Percentiles rank a stretch among this genome's conserved stretches.
These are phyloP conservation scores for Hyalella azteca DNA, from an alignment of 2,888 invertebrate genomes.

Conservation along the genomic window DNA sequence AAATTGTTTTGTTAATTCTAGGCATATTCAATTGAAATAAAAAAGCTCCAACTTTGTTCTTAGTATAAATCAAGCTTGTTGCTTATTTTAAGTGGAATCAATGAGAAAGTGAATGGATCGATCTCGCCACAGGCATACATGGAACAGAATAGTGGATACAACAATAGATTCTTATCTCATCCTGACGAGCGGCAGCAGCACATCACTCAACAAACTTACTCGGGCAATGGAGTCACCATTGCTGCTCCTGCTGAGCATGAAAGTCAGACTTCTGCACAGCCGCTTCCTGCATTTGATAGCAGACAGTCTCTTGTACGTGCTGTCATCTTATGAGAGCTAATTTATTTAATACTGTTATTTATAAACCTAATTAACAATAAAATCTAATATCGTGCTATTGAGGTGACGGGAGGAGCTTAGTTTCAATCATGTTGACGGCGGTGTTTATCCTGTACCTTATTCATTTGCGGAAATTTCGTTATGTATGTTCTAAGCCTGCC, in stretches of 20 bases:
- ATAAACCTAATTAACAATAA: no score
- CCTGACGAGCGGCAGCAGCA: not conserved
- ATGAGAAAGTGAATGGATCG: no score
- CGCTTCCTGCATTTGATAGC: not conserved
- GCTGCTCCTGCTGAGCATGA: not conserved
- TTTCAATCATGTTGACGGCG: no score
- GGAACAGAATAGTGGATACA: conserved; percentile 48
- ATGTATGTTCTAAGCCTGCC: not conserved
- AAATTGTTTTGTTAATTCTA: no score
- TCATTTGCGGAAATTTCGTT: not conserved
- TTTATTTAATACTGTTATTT: no score
- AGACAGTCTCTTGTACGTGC: not conserved
- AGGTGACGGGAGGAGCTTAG: no score
- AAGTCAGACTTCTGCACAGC: not conserved
- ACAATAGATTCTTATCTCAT: not conserved
- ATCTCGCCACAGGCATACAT: conserved; percentile 49
- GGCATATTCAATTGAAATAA: no score
- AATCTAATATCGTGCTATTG: no score
- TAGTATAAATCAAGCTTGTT: no score
- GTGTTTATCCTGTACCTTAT: not conserved
- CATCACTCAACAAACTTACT: not conserved
- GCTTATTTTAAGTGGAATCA: no score
- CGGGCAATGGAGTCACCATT: not conserved
- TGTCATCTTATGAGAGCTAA: no score
- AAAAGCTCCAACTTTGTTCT: no score